Percentiles rank a stretch among this genome's conserved stretches.
These are phyloP conservation scores for Metallyticus violacea DNA, from an alignment of 2,888 invertebrate genomes.

Conservation along the genomic window DNA sequence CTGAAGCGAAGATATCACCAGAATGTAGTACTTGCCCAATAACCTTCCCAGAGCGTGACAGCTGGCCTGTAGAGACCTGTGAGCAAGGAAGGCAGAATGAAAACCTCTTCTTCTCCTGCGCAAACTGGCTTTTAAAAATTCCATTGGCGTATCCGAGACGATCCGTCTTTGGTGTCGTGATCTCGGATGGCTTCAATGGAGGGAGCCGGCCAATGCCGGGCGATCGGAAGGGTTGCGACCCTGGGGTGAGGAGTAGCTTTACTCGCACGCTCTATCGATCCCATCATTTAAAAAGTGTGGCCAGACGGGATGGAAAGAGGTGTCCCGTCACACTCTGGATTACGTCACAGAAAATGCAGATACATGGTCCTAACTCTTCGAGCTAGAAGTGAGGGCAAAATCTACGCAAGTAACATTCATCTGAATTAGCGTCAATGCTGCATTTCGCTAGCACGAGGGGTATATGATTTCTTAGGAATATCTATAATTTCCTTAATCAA, in stretches of 20 bases:
- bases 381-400: background rate
- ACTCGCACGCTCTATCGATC: background rate
- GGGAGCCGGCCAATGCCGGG: slow-evolving; percentile 6
- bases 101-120: background rate
- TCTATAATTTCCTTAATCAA: too few species aligned
- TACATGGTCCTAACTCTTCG: background rate
- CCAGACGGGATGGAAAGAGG: background rate
- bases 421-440: too few species aligned
- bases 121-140: slow-evolving; percentile 1
- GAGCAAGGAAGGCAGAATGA: background rate
- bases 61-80: background rate
- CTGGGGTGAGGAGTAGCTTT: background rate
- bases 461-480: too few species aligned
- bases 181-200: slow-evolving; percentile 13
- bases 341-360: background rate
- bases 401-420: too few species aligned
- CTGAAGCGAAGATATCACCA: background rate
- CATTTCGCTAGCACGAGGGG: too few species aligned
- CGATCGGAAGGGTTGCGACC: too few species aligned
- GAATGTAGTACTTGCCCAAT: background rate
- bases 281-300: background rate
- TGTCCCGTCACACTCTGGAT: background rate
- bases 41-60: background rate
- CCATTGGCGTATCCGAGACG: background rate
- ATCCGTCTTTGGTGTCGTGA: slow-evolving; percentile 3